Base-by-base conservation (phyloP, 2,888 invertebrate species). In the Ptychoptera albimana region DNA sequence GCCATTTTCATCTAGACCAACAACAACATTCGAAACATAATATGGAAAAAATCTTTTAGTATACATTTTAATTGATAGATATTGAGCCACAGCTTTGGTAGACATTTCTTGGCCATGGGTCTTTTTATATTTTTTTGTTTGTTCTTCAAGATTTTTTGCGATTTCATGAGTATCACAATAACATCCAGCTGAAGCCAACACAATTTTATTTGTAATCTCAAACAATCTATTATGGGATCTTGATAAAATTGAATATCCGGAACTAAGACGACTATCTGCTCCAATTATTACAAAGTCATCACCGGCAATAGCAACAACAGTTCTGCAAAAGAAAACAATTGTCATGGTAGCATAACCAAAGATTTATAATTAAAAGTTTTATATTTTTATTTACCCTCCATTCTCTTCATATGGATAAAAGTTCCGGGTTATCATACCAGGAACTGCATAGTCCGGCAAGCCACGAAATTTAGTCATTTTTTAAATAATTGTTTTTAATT, bases 1-100 rank as follows among this genome's bases (percentile, higher is more conserved):
- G 3, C 94, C 97, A 49, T 94, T 81, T 30, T 77, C 77, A 66
- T 97, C 94, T 44, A 98, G 61, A 0, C 98, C 98, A 42, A 88
- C 97, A 44, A 99, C 67, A 39, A 97, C 78, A 60, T 94, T 96
- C 29, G 89, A 87, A 15, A 96, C 84, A 60, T 96, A 98, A 64
- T 96, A 97, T 0, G 98, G 98, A 67, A 99, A 99, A 68, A 99
- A 98, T 45, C 98, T 77, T 56, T 91, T 87, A 63, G 92, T 86
- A 61, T 98, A 98, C 53, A 99, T 71, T 72, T 93, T 82, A 5
- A 91, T 93, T 1, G 96, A 88, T 12, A 98, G 67, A 86, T 98
- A 86, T 66, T 97, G 94, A 3, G 97, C 92, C 5, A 88, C 77
- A 2, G 96, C 94, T 43, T 84, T 79, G 0, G 96, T 89, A 1